A percentile compares a stretch with the other conserved stretches of the same genome.
Conservation (phyloP, 1,140 invertebrate genomes). For the Amphibalanus amphitrite region DNA sequence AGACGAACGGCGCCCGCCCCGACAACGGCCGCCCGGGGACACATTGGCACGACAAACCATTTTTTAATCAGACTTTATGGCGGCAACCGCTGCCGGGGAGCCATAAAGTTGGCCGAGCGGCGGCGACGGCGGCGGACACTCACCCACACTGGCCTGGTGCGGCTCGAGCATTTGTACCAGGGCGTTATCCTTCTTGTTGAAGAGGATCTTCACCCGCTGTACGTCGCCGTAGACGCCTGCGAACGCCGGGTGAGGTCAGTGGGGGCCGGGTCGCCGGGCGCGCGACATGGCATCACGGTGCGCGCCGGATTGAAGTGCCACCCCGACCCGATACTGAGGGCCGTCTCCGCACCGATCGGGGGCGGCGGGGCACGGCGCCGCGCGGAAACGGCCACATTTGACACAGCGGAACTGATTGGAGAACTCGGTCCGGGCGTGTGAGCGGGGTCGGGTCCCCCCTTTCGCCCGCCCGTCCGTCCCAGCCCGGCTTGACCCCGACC, state of each 20-base stretch:
- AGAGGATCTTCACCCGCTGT: conserved; percentile 96
- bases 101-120: too few species aligned
- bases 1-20: background rate
- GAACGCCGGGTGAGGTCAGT: conserved; percentile 7
- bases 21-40: background rate
- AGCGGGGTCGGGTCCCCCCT: background rate
- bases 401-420: background rate
- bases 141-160: conserved; percentile 82
- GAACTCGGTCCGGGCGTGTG: background rate
- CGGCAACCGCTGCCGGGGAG: too few species aligned
- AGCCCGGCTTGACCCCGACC: too few species aligned
- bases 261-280: background rate
- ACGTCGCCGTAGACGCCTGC: conserved; percentile 99
- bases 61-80: too few species aligned
- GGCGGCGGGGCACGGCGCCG: too few species aligned
- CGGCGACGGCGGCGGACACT: background rate
- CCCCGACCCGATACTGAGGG: too few species aligned
- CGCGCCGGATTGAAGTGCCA: too few species aligned
- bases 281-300: too few species aligned
- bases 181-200: conserved; percentile 99
- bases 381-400: too few species aligned
- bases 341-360: background rate
- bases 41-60: background rate
- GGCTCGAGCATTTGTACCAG: conserved; percentile 97
- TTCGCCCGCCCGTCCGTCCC: too few species aligned